Percentiles rank a stretch among this genome's conserved stretches.
Conservation (phyloP, 2,113 vertebrate genomes). For the Ceratotherium simum region DNA sequence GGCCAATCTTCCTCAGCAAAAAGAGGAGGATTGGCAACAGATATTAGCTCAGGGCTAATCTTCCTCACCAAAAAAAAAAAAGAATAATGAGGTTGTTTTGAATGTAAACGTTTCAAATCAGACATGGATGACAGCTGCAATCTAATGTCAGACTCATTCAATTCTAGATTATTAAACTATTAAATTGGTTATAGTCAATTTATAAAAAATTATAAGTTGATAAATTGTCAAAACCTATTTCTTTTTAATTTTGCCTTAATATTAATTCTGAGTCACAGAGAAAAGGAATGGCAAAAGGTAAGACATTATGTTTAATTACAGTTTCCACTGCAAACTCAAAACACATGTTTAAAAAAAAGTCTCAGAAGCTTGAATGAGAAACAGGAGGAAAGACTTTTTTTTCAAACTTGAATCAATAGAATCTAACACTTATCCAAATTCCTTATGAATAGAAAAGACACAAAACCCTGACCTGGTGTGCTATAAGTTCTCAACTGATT, state of each 20-base stretch:
- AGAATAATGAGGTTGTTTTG: neutral
- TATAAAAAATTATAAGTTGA: neutral
- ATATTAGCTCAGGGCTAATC: too few relatives aligned
- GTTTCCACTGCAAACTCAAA: neutral
- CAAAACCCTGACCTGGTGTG: neutral
- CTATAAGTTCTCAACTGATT: neutral
- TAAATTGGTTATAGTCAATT: neutral
- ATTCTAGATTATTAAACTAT: neutral
- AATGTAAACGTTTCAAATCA: neutral
- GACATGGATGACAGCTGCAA: neutral
- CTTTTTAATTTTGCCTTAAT: neutral
- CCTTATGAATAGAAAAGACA: neutral
- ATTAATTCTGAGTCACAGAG: neutral
- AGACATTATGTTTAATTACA: neutral
- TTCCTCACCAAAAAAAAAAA: too few relatives aligned
- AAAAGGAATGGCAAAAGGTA: neutral
- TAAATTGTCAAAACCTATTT: neutral
- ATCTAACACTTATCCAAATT: neutral
- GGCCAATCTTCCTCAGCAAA: too few relatives aligned
- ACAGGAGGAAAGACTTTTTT: neutral
- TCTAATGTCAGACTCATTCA: neutral
- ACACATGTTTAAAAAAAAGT: neutral
- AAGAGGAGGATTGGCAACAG: too few relatives aligned
- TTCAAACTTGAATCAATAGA: neutral
- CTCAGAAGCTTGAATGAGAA: neutral